Evolutionary conservation across 2,888 invertebrate genomes (phyloP).

Genomic region (Hydriomena furcata): DNA sequence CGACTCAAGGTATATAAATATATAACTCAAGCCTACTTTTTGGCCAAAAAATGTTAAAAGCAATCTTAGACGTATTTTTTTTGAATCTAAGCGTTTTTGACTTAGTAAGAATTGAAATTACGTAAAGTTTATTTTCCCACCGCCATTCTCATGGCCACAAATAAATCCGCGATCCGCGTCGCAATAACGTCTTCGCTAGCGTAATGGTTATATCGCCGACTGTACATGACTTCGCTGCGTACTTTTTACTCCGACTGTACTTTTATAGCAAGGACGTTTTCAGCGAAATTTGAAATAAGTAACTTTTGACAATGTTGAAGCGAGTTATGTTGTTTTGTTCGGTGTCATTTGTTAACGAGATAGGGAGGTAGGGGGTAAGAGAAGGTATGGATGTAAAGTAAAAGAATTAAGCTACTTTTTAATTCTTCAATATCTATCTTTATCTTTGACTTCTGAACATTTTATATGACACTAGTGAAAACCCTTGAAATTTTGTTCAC

Average conservation of each 20-base stretch:
- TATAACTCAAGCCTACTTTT: too few relatives aligned
- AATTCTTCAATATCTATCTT: background rate
- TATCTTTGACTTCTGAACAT: background rate
- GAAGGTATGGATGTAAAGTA: background rate
- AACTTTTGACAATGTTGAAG: constrained; percentile 43
- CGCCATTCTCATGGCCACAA: constrained; percentile 42
- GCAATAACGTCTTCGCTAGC: constrained; percentile 62
- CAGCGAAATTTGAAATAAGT: constrained; percentile 39
- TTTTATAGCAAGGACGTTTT: constrained; percentile 42
- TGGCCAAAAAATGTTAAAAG: too few relatives aligned
- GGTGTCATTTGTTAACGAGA: constrained; percentile 44
- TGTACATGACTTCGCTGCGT: constrained; percentile 41
- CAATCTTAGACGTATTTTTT: too few relatives aligned
- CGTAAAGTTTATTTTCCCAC: background rate
- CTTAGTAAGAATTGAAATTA: too few relatives aligned
- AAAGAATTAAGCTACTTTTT: constrained; percentile 2
- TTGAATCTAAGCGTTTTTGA: too few relatives aligned
- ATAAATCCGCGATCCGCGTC: constrained; percentile 46
- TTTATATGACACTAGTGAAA: too few relatives aligned
- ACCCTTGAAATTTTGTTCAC: too few relatives aligned
- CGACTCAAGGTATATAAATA: too few relatives aligned
- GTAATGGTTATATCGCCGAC: constrained; percentile 65
- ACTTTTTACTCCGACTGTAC: constrained; percentile 44
- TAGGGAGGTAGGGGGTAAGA: background rate
- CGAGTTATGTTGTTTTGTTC: constrained; percentile 46